Evolutionary conservation across 2,797 vertebrate species (phyloP).

Genomic region (Delichon dasypus): DNA sequence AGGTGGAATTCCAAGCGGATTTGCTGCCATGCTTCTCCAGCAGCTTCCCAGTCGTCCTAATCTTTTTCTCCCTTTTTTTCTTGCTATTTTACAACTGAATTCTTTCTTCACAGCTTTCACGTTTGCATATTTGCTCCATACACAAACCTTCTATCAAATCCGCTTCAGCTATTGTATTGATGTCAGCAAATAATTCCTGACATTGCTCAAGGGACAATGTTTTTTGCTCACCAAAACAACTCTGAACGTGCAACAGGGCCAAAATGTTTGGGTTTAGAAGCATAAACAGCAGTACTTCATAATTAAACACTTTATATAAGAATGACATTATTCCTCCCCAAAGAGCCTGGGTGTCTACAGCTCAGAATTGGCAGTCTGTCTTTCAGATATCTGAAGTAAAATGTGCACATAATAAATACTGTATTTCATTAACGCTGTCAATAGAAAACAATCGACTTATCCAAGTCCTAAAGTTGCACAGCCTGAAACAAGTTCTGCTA

Average conservation of each 20-base stretch:
- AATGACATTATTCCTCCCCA: slow-evolving; percentile 44
- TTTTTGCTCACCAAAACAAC: slow-evolving; percentile 1
- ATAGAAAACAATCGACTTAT: neutral
- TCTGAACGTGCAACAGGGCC: neutral
- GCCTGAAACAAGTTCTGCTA: neutral
- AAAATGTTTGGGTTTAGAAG: neutral
- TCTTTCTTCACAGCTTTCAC: neutral
- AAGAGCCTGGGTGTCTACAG: slow-evolving; percentile 46
- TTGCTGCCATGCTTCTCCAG: neutral
- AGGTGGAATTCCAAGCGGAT: neutral
- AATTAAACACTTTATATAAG: slow-evolving; percentile 48
- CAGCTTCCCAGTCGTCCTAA: neutral
- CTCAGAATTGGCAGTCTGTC: neutral
- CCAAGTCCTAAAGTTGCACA: neutral
- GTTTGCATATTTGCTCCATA: neutral
- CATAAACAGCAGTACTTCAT: slow-evolving; percentile 19
- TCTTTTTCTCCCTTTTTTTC: neutral
- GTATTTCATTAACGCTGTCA: neutral
- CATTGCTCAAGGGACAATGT: neutral
- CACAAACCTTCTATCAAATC: neutral
- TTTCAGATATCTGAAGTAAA: slow-evolving; percentile 1
- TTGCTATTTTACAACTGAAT: neutral
- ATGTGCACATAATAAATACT: neutral
- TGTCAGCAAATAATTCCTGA: neutral
- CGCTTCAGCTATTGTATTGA: neutral